These are phyloP conservation scores for Cephus sareptanus DNA, from an alignment of 2,888 invertebrate genomes.

Conservation along the genomic window DNA sequence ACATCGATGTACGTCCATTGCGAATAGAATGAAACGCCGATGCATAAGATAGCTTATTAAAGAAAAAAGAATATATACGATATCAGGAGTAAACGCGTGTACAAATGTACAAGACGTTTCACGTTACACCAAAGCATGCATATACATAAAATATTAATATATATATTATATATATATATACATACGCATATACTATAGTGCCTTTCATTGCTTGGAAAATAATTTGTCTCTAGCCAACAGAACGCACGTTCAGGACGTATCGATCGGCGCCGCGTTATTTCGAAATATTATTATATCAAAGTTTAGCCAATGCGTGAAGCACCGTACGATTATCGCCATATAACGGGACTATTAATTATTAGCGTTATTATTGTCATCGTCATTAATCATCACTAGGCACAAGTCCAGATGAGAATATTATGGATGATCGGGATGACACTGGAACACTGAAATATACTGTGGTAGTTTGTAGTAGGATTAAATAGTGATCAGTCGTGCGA, in stretches of 20 bases:
- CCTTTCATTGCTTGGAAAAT: constrained; percentile 2
- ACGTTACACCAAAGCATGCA: background rate
- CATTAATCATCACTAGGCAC: constrained; percentile 13
- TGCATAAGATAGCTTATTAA: background rate
- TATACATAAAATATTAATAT: background rate
- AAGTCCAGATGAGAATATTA: background rate
- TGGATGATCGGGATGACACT: background rate
- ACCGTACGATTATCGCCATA: constrained; percentile 8
- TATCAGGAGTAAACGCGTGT: background rate
- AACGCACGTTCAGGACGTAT: background rate
- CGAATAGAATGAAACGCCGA: background rate
- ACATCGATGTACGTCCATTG: background rate
- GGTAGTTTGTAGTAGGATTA: background rate
- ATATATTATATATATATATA: too few species aligned
- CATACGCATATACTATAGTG: background rate
- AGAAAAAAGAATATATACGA: background rate
- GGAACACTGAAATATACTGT: background rate
- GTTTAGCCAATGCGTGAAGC: background rate
- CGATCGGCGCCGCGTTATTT: background rate
- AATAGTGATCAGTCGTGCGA: background rate
- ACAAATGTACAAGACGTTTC: background rate
- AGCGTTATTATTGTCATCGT: constrained; percentile 20
- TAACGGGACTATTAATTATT: constrained; percentile 12
- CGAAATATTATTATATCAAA: background rate
- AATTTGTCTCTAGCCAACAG: background rate